phyloP scores from a whole-genome alignment of 2,797 vertebrate species.

The Trematomus bernacchii region DNA sequence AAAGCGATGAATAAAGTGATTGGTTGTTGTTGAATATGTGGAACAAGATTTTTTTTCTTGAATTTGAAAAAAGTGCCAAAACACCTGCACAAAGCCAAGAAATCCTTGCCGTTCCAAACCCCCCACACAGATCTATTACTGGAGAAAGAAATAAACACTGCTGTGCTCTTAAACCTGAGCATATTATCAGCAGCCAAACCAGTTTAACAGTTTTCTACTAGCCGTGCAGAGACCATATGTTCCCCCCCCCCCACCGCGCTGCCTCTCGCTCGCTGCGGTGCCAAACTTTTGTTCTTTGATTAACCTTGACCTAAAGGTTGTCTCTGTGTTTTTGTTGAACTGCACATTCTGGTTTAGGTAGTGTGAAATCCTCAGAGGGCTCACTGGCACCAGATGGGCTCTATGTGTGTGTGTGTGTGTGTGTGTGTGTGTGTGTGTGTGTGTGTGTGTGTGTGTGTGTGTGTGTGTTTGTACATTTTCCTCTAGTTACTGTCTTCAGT shows the following conservation, averaged over 20 bases:
- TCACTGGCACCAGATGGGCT: conserved; percentile 65
- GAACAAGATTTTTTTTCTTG: background rate
- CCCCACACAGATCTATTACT: background rate
- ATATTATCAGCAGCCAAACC: conserved; percentile 55
- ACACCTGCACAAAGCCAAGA: background rate
- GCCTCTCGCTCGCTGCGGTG: conserved; percentile 24
- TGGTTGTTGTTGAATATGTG: background rate
- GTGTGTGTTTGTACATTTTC: conserved; percentile 17
- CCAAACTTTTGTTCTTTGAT: conserved; percentile 65
- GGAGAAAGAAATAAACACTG: conserved; percentile 6
- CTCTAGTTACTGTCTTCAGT: conserved; percentile 42
- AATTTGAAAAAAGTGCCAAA: background rate
- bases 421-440: conserved; percentile 27
- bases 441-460: no score
- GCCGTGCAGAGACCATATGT: conserved; percentile 54
- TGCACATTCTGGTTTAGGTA: conserved; percentile 60
- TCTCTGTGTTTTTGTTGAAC: conserved; percentile 50
- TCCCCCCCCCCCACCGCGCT: conserved; percentile 20
- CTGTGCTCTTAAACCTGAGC: conserved; percentile 28
- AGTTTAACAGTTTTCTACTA: conserved; percentile 49
- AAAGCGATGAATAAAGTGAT: no score
- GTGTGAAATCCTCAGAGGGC: conserved; percentile 55
- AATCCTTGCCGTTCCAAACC: background rate
- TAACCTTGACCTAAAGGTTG: conserved; percentile 60
- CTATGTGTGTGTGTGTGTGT: conserved; percentile 14